A percentile compares a stretch with the other conserved stretches of the same genome.
phyloP scores from a whole-genome alignment of 2,797 vertebrate genomes.

The Paedocypris micromegethes region DNA sequence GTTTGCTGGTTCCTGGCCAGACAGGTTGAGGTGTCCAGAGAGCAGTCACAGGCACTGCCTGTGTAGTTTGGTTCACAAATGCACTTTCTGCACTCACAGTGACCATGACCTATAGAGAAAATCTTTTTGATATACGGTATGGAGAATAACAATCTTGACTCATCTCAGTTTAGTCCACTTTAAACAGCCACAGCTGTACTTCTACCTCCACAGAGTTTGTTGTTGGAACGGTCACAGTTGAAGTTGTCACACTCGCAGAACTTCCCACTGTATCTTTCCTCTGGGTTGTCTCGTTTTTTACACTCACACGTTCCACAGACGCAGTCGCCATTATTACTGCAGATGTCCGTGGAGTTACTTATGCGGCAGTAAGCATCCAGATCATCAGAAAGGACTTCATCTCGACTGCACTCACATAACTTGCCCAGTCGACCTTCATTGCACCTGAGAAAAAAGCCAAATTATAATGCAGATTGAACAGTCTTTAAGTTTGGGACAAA shows the following conservation, averaged over 20 bases:
- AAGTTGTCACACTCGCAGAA: conserved; percentile 98
- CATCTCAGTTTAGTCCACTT: no score
- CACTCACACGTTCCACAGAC: conserved; percentile 93
- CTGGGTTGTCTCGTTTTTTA: conserved; percentile 83
- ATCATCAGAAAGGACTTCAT: conserved; percentile 89
- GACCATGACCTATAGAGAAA: conserved; percentile 74
- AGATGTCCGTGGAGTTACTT: conserved; percentile 86
- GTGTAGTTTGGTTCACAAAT: conserved; percentile 83
- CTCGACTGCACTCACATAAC: conserved; percentile 87
- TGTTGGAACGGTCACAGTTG: conserved; percentile 90
- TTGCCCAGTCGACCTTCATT: conserved; percentile 89
- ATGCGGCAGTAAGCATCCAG: conserved; percentile 89
- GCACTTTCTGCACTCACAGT: conserved; percentile 86
- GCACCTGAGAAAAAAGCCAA: conserved; percentile 67
- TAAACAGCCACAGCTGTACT: no score
- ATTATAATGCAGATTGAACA: neutral
- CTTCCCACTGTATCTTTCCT: conserved; percentile 85
- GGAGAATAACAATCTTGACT: no score
- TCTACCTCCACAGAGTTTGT: conserved; percentile 90
- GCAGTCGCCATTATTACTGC: conserved; percentile 92
- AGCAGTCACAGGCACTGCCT: conserved; percentile 87
- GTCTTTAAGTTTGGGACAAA: neutral
- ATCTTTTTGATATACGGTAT: no score
- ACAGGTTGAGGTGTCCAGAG: conserved; percentile 75
- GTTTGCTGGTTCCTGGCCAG: conserved; percentile 79